Conservation (phyloP, 2,888 invertebrate genomes). For the Anagyrus pseudococci region DNA sequence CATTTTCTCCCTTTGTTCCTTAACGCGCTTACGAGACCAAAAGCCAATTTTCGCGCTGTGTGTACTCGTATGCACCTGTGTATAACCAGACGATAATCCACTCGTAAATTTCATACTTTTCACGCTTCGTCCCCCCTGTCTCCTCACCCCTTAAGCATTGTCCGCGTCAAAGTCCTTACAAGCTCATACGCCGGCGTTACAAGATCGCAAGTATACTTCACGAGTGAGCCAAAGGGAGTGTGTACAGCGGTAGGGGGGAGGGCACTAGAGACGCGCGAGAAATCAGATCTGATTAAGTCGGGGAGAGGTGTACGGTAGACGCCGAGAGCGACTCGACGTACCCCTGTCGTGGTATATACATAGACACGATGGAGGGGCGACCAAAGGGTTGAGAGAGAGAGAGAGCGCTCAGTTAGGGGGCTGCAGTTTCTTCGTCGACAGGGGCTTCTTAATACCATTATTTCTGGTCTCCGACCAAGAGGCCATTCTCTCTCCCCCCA, state of each 20-base stretch:
- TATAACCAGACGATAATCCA: no score
- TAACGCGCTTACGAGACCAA: no score
- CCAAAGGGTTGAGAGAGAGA: constrained; percentile 35
- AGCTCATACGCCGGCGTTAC: constrained; percentile 43
- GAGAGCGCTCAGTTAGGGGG: constrained; percentile 53
- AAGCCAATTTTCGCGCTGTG: no score
- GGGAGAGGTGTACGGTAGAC: constrained; percentile 46
- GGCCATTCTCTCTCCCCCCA: constrained; percentile 39
- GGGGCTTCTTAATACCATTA: constrained; percentile 61
- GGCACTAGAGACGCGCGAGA: constrained; percentile 35
- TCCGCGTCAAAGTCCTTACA: constrained; percentile 45
- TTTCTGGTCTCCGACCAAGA: constrained; percentile 51
- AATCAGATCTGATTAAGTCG: constrained; percentile 56
- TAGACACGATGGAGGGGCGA: constrained; percentile 35
- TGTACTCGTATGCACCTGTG: no score
- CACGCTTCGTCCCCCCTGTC: constrained; percentile 38
- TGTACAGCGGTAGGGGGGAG: constrained; percentile 26
- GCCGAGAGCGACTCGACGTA: constrained; percentile 47
- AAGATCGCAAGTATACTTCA: not conserved
- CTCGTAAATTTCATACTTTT: no score
- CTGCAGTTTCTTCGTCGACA: constrained; percentile 52
- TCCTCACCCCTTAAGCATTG: not conserved
- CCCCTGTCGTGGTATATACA: constrained; percentile 2
- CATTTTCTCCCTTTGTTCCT: no score
- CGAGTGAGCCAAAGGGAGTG: not conserved